Conservation (phyloP, 2,797 vertebrate species). For the Anolis apletophallus region DNA sequence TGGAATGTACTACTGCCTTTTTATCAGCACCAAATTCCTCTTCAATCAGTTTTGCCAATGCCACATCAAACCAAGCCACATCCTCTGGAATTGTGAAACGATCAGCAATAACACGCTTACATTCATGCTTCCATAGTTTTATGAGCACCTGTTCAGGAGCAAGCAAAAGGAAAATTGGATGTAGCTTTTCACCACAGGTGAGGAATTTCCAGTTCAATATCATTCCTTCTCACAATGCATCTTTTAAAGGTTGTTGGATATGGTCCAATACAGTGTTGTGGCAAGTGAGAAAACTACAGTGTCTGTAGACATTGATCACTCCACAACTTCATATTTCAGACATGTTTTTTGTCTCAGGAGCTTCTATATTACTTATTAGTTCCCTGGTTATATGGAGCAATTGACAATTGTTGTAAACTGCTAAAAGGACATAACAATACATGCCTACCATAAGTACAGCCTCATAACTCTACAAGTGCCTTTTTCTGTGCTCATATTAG, state of each 20-base stretch:
- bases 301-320: neutral
- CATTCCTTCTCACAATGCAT: neutral
- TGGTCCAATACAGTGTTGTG: neutral
- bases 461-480: neutral
- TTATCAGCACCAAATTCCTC: conserved; percentile 81
- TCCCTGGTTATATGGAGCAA: neutral
- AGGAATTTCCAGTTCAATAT: neutral
- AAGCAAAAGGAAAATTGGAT: fast-evolving
- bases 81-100: conserved; percentile 89
- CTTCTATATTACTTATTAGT: neutral
- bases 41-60: conserved; percentile 81
- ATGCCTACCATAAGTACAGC: neutral
- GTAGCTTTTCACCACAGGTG: neutral
- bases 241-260: neutral
- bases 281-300: neutral
- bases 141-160: conserved; percentile 81
- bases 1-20: conserved; percentile 73
- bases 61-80: conserved; percentile 88
- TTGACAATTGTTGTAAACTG: neutral
- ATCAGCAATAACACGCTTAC: conserved; percentile 93
- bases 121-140: conserved; percentile 95
- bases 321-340: neutral
- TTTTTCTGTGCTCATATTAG: no score
- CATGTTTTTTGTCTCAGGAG: neutral
- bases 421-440: neutral